These are phyloP conservation scores for Diplodus sargus DNA, from an alignment of 2,797 vertebrate genomes.

Conservation along the genomic window DNA sequence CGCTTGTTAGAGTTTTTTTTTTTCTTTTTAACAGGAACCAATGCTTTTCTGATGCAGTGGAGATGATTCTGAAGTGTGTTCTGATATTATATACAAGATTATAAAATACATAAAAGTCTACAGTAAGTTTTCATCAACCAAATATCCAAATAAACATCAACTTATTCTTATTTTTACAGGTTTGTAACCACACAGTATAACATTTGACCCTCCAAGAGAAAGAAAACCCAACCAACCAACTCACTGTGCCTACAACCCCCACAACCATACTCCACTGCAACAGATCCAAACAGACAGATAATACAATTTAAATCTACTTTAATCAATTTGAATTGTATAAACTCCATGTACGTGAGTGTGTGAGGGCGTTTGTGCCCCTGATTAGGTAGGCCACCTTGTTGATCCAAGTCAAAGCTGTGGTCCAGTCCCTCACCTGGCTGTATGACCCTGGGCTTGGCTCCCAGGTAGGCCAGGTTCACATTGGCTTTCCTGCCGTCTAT, in stretches of 20 bases:
- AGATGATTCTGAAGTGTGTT: neutral
- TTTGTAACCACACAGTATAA: too few species aligned
- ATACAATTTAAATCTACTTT: neutral
- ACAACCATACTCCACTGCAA: too few species aligned
- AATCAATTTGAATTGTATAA: neutral
- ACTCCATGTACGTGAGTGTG: neutral
- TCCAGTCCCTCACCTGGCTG: conserved; percentile 91
- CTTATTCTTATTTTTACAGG: too few species aligned
- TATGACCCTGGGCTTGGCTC: conserved; percentile 97
- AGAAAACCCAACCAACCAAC: too few species aligned
- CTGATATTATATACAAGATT: too few species aligned
- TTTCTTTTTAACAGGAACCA: neutral
- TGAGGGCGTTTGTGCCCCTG: conserved; percentile 17
- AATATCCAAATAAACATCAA: too few species aligned
- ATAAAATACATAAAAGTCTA: too few species aligned
- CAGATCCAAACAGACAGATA: too few species aligned
- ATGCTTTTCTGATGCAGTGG: neutral
- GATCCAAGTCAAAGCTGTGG: conserved; percentile 32
- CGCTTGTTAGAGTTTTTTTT: neutral
- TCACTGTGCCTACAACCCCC: too few species aligned
- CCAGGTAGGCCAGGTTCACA: conserved; percentile 97
- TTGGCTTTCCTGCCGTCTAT: conserved; percentile 98
- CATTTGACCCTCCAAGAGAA: too few species aligned
- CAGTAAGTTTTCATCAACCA: too few species aligned
- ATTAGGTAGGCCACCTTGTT: conserved; percentile 39